These are phyloP conservation scores for Ficedula albicollis DNA, from an alignment of 2,797 vertebrate species.

Conservation along the genomic window DNA sequence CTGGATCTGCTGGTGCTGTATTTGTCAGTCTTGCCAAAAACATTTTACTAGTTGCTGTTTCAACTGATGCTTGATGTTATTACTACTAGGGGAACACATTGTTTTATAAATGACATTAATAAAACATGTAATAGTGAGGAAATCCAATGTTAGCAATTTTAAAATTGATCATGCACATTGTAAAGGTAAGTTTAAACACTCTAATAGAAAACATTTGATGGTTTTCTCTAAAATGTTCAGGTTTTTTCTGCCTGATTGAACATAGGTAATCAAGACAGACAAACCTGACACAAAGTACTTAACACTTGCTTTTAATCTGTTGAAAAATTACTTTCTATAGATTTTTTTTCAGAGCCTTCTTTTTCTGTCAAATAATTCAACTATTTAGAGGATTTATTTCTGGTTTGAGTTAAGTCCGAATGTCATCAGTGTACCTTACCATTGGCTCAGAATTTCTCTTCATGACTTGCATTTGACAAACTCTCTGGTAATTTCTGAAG, in stretches of 20 bases:
- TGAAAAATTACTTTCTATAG: neutral
- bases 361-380: neutral
- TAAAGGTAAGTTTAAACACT: neutral
- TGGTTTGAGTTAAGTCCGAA: neutral
- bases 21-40: constrained; percentile 17
- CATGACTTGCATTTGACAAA: neutral
- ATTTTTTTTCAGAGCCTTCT: neutral
- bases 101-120: constrained; percentile 17
- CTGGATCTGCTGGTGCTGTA: constrained; percentile 8
- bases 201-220: neutral
- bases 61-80: constrained; percentile 37
- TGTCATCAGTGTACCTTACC: neutral
- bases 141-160: neutral
- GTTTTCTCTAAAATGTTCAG: neutral
- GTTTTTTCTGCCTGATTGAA: neutral
- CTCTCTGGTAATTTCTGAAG: neutral
- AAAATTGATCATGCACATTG: neutral
- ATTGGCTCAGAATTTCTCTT: neutral
- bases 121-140: neutral
- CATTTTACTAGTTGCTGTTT: constrained; percentile 42
- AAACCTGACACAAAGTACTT: neutral
- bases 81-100: neutral
- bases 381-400: neutral
- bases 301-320: neutral
- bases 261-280: neutral